phyloP scores from a whole-genome alignment of 2,113 vertebrate genomes.

The Forbesichthys papilliferus region DNA sequence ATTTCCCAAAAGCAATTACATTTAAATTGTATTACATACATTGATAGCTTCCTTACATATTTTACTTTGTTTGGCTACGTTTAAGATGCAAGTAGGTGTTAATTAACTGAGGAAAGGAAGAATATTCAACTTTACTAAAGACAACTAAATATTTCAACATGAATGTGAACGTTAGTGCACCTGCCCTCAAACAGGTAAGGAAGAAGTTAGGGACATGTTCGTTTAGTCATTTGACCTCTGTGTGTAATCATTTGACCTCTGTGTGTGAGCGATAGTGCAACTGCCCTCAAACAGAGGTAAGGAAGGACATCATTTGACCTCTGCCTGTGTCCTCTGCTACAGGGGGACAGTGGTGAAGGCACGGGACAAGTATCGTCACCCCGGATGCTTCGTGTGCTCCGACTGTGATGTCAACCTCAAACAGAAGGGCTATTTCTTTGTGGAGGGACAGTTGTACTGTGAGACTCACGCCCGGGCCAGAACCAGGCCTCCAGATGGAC shows the following conservation, averaged over 20 bases:
- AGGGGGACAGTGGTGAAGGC: slow-evolving; percentile 96
- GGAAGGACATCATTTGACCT: not conserved
- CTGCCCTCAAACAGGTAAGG: not conserved
- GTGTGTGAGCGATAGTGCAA: not conserved
- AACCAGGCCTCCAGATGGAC: slow-evolving; percentile 88
- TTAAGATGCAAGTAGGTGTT: no score
- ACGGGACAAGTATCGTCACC: slow-evolving; percentile 90
- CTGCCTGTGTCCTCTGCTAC: slow-evolving; percentile 9
- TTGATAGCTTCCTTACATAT: no score
- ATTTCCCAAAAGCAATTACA: no score
- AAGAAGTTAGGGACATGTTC: not conserved
- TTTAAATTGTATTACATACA: no score
- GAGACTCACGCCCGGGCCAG: slow-evolving; percentile 89
- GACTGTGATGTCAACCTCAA: slow-evolving; percentile 96
- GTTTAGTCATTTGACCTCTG: no score
- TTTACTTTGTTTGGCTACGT: no score
- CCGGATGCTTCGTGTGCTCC: slow-evolving; percentile 93
- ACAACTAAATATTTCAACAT: no score
- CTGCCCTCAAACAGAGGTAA: not conserved
- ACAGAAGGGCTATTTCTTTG: slow-evolving; percentile 96
- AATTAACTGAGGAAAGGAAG: no score
- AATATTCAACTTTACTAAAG: no score
- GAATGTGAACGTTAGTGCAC: not conserved
- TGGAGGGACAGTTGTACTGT: slow-evolving; percentile 95
- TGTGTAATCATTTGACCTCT: no score